Conservation (phyloP, 2,888 invertebrate genomes). For the Lasioglossum oenotherae region DNA sequence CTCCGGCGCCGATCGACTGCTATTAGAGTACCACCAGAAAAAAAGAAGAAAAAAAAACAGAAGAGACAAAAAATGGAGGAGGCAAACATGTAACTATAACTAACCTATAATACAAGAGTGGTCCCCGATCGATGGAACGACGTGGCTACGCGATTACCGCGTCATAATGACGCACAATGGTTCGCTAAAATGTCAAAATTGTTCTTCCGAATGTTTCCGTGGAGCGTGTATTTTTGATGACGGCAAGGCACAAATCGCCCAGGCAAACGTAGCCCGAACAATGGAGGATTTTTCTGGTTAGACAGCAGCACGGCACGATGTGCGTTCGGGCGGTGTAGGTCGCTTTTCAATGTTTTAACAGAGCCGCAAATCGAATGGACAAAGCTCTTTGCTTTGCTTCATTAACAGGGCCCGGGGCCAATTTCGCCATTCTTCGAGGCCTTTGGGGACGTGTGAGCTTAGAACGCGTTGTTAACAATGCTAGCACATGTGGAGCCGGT, state of each 20-base stretch:
- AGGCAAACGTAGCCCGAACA: conserved; percentile 60
- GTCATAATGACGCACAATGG: conserved; percentile 16
- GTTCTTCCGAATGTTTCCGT: conserved; percentile 23
- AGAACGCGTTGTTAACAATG: background rate
- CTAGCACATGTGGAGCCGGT: background rate
- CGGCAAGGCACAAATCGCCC: conserved; percentile 49
- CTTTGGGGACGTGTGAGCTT: background rate
- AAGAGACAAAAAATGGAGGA: background rate
- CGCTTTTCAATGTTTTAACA: conserved; percentile 47
- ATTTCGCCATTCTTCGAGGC: background rate
- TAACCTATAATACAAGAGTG: conserved; percentile 25
- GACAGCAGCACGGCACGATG: conserved; percentile 39
- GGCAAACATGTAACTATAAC: background rate
- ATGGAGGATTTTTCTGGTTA: conserved; percentile 44
- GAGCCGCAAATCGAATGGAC: conserved; percentile 23
- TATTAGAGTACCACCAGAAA: conserved; percentile 2
- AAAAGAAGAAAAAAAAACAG: background rate
- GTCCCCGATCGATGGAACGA: conserved; percentile 17
- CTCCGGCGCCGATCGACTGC: conserved; percentile 13
- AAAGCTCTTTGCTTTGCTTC: conserved; percentile 25
- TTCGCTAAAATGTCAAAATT: conserved; percentile 34
- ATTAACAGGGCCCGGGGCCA: conserved; percentile 4
- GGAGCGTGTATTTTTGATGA: conserved; percentile 24
- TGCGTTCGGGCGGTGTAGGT: conserved; percentile 38
- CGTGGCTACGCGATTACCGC: conserved; percentile 35